phyloP scores from a whole-genome alignment of 2,888 invertebrate genomes.

The Coenonympha arcania region DNA sequence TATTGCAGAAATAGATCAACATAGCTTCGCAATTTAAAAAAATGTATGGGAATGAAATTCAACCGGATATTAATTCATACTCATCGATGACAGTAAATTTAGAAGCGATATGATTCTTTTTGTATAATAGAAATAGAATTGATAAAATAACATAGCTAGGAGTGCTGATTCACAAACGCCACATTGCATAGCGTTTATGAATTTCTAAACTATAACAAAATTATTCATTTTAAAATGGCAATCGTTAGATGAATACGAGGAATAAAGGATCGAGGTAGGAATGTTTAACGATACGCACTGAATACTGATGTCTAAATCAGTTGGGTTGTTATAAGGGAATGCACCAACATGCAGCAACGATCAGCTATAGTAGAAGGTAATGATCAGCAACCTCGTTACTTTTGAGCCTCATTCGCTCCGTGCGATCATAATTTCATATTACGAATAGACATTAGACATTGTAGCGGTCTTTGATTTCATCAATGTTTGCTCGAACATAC shows the following conservation, averaged over 20 bases:
- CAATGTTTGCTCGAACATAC: slow-evolving; percentile 46
- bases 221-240: slow-evolving; percentile 1
- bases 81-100: too few relatives aligned
- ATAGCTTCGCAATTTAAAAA: too few relatives aligned
- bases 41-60: too few relatives aligned
- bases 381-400: slow-evolving; percentile 41
- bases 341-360: slow-evolving; percentile 68
- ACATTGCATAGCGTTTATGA: neutral
- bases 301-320: slow-evolving; percentile 56
- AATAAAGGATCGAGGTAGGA: slow-evolving; percentile 12
- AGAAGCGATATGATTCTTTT: too few relatives aligned
- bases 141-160: too few relatives aligned
- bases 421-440: slow-evolving; percentile 8
- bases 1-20: too few relatives aligned
- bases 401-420: slow-evolving; percentile 21
- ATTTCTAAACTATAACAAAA: slow-evolving; percentile 10
- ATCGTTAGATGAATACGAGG: neutral
- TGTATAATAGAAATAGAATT: too few relatives aligned
- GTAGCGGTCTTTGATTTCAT: slow-evolving; percentile 28
- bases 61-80: too few relatives aligned
- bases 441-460: too few relatives aligned
- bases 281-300: slow-evolving; percentile 43
- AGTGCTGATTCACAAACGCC: neutral
- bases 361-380: slow-evolving; percentile 49
- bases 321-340: slow-evolving; percentile 41